These are phyloP conservation scores for Polypedilum vanderplanki DNA, from an alignment of 1,140 invertebrate species.

Conservation along the genomic window DNA sequence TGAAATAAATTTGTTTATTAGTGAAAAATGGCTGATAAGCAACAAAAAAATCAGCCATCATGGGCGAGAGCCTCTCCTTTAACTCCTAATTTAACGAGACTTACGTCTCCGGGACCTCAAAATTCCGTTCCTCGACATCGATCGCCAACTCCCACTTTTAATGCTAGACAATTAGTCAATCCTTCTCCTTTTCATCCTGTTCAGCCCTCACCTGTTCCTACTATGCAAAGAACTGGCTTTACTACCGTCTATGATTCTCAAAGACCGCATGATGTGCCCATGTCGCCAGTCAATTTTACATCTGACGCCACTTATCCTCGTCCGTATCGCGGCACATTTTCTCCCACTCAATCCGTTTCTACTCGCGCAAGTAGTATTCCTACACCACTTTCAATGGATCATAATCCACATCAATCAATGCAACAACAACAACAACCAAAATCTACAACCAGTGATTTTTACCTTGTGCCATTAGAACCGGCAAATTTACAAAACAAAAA, in stretches of 20 bases:
- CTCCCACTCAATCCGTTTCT: slow-evolving; percentile 46
- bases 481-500: slow-evolving; percentile 50
- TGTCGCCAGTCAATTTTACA: slow-evolving; percentile 36
- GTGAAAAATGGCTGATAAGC: slow-evolving; percentile 24
- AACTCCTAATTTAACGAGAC: neutral
- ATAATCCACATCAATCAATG: neutral
- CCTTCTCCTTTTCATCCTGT: neutral
- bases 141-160: neutral
- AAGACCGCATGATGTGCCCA: slow-evolving; percentile 30
- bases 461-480: slow-evolving; percentile 60
- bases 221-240: neutral
- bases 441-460: neutral
- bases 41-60: slow-evolving; percentile 8
- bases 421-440: neutral
- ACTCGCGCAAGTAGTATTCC: slow-evolving; percentile 52
- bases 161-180: neutral
- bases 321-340: slow-evolving; percentile 44
- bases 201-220: neutral
- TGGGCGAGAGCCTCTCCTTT: neutral
- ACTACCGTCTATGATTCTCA: slow-evolving; percentile 6
- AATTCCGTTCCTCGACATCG: neutral
- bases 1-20: neutral
- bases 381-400: slow-evolving; percentile 39
- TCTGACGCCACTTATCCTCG: slow-evolving; percentile 36
- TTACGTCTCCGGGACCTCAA: neutral